These are phyloP conservation scores for Cyanoliseus patagonus DNA, from an alignment of 2,113 vertebrate species.

Conservation along the genomic window DNA sequence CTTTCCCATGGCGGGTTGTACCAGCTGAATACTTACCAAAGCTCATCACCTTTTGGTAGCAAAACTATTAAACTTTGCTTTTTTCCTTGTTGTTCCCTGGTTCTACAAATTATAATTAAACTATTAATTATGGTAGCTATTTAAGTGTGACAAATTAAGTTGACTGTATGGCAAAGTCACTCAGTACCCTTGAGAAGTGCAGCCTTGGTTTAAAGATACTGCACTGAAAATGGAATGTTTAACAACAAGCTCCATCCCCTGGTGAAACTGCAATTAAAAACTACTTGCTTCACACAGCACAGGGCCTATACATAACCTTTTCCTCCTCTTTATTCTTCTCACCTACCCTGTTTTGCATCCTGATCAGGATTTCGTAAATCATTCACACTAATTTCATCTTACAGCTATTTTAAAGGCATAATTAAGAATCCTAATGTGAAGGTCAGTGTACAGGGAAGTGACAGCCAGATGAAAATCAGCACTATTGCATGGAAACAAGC, in stretches of 20 bases:
- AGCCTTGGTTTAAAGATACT: not conserved
- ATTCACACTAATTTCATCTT: not conserved
- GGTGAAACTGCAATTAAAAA: not conserved
- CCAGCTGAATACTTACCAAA: not conserved
- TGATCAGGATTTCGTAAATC: not conserved
- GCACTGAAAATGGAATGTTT: not conserved
- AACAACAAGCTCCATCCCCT: not conserved
- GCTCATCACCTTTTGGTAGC: not conserved
- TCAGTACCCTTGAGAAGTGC: constrained; percentile 3
- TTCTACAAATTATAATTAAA: constrained; percentile 50
- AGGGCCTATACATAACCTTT: not conserved
- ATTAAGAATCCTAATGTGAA: not conserved
- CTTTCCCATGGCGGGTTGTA: not conserved
- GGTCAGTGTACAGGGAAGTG: not conserved
- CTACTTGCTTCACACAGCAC: not conserved
- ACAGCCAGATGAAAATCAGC: not conserved
- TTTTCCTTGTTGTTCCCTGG: not conserved
- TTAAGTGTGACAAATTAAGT: constrained; percentile 30
- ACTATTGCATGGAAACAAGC: not conserved
- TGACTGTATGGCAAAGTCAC: not conserved
- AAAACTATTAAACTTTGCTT: constrained; percentile 13
- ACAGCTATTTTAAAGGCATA: not conserved
- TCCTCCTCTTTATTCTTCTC: not conserved
- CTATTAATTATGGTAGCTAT: constrained; percentile 18
- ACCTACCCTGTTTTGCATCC: not conserved